These are phyloP conservation scores for Trichogramma evanescens DNA, from an alignment of 2,888 invertebrate genomes.

Conservation along the genomic window DNA sequence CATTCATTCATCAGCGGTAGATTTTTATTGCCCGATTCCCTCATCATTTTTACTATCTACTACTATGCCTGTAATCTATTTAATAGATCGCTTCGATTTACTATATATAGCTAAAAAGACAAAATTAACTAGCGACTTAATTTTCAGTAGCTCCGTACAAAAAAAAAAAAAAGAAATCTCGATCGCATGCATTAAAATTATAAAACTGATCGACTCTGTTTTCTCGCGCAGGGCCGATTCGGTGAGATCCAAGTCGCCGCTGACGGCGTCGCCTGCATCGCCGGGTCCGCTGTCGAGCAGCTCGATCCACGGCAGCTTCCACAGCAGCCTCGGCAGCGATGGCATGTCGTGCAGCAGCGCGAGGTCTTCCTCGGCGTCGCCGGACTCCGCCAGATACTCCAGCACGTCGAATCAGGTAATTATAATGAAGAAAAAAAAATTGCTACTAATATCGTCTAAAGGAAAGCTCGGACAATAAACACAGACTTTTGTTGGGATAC, in stretches of 20 bases:
- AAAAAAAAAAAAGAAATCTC: too few relatives aligned
- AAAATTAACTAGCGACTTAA: too few relatives aligned
- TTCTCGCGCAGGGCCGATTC: conserved; percentile 39
- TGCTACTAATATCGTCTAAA: background rate
- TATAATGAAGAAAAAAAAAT: background rate
- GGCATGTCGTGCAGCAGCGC: conserved; percentile 46
- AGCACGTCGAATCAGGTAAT: conserved; percentile 31
- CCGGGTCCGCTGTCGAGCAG: conserved; percentile 40
- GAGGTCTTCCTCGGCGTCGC: conserved; percentile 45
- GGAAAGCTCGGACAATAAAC: background rate
- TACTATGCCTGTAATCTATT: too few relatives aligned
- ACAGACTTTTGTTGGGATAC: background rate
- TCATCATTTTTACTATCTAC: too few relatives aligned
- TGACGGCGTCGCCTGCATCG: conserved; percentile 44
- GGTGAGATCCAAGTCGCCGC: conserved; percentile 44
- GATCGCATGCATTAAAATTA: too few relatives aligned
- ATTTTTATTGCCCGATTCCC: too few relatives aligned
- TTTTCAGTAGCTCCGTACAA: too few relatives aligned
- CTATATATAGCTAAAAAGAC: too few relatives aligned
- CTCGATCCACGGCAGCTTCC: conserved; percentile 44
- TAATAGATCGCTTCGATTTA: too few relatives aligned
- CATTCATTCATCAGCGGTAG: too few relatives aligned
- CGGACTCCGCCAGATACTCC: conserved; percentile 44
- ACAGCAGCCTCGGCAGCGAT: conserved; percentile 45
- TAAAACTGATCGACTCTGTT: background rate